phyloP scores from a whole-genome alignment of 2,113 vertebrate genomes.

The Caracal caracal region DNA sequence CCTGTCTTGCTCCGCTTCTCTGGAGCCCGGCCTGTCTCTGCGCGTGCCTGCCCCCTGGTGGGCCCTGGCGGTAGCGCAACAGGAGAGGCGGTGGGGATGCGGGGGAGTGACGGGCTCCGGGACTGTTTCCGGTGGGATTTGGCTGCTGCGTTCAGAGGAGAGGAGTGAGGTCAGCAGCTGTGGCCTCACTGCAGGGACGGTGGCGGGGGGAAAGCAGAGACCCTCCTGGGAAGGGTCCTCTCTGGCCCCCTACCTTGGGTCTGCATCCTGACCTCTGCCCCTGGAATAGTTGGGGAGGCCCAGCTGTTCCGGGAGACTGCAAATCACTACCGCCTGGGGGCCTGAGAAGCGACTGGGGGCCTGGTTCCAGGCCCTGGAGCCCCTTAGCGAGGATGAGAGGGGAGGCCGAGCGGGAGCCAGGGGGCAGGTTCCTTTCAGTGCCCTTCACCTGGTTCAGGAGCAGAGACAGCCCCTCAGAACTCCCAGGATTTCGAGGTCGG shows the following conservation, averaged over 20 bases:
- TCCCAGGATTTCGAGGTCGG: background rate
- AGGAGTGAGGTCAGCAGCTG: conserved; percentile 89
- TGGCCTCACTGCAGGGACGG: too few species aligned
- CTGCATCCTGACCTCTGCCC: background rate
- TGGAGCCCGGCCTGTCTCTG: background rate
- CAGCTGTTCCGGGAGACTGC: background rate
- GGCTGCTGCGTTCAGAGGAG: conserved; percentile 84
- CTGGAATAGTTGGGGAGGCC: background rate
- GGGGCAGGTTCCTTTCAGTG: background rate
- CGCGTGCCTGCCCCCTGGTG: background rate
- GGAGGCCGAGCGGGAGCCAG: conserved; percentile 53
- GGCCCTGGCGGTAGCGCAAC: background rate
- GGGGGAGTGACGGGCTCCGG: rapidly evolving
- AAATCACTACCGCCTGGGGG: background rate
- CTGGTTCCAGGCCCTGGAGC: conserved; percentile 91
- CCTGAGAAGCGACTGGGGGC: background rate
- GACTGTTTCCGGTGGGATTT: background rate
- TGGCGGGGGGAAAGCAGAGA: background rate
- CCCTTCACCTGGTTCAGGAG: too few species aligned
- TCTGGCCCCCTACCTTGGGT: too few species aligned
- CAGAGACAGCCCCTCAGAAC: background rate
- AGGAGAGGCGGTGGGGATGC: rapidly evolving
- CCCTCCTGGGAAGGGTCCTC: background rate
- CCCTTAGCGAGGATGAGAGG: conserved; percentile 92
- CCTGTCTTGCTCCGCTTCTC: rapidly evolving